Conservation (phyloP, 2,113 vertebrate species). For the Petromus typicus region DNA sequence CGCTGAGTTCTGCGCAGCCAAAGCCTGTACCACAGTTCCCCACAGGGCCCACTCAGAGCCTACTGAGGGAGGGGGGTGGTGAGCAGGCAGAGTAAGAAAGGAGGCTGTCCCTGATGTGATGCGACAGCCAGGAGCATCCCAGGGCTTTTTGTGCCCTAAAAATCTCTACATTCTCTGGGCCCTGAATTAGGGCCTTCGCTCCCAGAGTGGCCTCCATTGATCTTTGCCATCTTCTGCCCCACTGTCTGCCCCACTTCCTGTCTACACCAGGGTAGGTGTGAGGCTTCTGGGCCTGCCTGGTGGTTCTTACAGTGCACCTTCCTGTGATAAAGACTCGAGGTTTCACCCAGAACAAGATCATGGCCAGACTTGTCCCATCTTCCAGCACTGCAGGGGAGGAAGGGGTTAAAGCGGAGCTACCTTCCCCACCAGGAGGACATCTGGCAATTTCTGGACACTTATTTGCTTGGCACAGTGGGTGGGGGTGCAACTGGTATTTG, state of each 20-base stretch:
- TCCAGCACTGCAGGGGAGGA: not conserved
- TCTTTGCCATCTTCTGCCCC: not conserved
- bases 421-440: not conserved
- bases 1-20: not conserved
- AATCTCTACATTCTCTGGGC: not conserved
- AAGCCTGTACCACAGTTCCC: not conserved
- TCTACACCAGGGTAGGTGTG: not conserved
- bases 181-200: not conserved
- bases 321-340: not conserved
- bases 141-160: conserved; percentile 25
- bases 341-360: not conserved
- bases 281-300: not conserved
- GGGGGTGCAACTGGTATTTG: not conserved
- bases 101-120: not conserved
- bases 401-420: not conserved
- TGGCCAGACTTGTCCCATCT: not conserved
- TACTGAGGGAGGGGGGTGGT: not conserved
- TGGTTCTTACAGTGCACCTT: not conserved
- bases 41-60: not conserved
- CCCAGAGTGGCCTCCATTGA: not conserved
- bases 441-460: not conserved
- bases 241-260: not conserved
- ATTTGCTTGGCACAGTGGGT: not conserved
- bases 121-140: not conserved
- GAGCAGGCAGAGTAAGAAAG: not conserved